phyloP scores from a whole-genome alignment of 2,888 invertebrate genomes.

The Neria commutata region DNA sequence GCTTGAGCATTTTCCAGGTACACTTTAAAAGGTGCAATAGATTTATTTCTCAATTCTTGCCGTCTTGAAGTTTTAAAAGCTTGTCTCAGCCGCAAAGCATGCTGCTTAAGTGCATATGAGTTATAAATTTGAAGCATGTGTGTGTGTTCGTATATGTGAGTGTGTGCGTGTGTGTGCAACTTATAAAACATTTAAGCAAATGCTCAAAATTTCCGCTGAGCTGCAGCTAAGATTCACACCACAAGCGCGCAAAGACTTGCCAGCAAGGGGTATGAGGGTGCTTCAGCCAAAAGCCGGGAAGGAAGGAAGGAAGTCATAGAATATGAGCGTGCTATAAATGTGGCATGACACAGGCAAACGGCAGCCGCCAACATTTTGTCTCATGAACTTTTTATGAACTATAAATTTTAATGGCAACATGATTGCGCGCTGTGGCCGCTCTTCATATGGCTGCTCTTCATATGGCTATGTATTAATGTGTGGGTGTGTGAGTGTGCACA shows the following conservation, averaged over 20 bases:
- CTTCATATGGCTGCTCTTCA: background rate
- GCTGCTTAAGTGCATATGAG: background rate
- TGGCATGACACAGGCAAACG: too few relatives aligned
- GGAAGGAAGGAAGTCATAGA: background rate
- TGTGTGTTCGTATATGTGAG: background rate
- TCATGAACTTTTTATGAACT: constrained; percentile 17
- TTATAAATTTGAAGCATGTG: background rate
- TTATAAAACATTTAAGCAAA: background rate
- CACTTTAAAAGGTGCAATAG: too few relatives aligned
- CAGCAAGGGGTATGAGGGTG: too few relatives aligned
- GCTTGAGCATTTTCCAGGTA: background rate
- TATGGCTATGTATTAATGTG: too few relatives aligned
- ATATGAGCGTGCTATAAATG: background rate
- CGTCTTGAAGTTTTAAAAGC: background rate
- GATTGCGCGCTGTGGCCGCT: constrained; percentile 4
- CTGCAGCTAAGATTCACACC: too few relatives aligned
- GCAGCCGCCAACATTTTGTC: constrained; percentile 2
- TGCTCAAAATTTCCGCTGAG: too few relatives aligned
- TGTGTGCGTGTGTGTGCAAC: background rate
- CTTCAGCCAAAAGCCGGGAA: too few relatives aligned
- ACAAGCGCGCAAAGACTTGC: too few relatives aligned
- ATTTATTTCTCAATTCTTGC: background rate
- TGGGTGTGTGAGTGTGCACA: background rate
- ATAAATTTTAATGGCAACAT: constrained; percentile 18
- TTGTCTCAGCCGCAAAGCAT: background rate